phyloP scores from a whole-genome alignment of 2,888 invertebrate species.

The Ennomos fuscantarius region DNA sequence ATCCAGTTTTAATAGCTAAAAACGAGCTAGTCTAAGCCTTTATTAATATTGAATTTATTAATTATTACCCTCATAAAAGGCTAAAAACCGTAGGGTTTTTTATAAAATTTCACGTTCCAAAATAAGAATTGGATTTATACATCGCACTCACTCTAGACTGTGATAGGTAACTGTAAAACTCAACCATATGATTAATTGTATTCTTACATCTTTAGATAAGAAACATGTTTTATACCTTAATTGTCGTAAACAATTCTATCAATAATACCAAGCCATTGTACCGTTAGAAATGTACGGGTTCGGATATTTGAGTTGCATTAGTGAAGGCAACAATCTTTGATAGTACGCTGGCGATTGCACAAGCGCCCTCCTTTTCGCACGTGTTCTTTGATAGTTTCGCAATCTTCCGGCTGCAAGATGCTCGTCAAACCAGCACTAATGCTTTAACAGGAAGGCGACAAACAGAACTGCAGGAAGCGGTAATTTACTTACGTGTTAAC shows the following conservation, averaged over 20 bases:
- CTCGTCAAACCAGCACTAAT: constrained; percentile 39
- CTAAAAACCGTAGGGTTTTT: constrained; percentile 2
- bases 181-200: constrained; percentile 2
- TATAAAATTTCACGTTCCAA: constrained; percentile 10
- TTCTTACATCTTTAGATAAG: constrained; percentile 17
- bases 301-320: constrained; percentile 60
- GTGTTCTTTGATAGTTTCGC: constrained; percentile 68
- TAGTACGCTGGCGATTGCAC: constrained; percentile 68
- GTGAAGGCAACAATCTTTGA: constrained; percentile 75
- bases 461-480: constrained; percentile 31
- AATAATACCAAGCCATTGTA: constrained; percentile 52
- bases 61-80: constrained; percentile 4
- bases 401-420: constrained; percentile 62
- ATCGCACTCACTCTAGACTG: constrained; percentile 1
- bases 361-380: constrained; percentile 75
- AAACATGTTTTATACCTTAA: constrained; percentile 26
- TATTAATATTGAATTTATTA: too few relatives aligned
- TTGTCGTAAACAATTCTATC: constrained; percentile 72
- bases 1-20: too few relatives aligned
- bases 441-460: constrained; percentile 40
- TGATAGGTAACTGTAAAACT: constrained; percentile 5
- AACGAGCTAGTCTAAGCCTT: too few relatives aligned
- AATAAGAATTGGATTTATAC: not conserved
- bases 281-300: constrained; percentile 67
- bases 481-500: constrained; percentile 32